These are phyloP conservation scores for Ephestia elutella DNA, from an alignment of 1,140 invertebrate species.

Conservation along the genomic window DNA sequence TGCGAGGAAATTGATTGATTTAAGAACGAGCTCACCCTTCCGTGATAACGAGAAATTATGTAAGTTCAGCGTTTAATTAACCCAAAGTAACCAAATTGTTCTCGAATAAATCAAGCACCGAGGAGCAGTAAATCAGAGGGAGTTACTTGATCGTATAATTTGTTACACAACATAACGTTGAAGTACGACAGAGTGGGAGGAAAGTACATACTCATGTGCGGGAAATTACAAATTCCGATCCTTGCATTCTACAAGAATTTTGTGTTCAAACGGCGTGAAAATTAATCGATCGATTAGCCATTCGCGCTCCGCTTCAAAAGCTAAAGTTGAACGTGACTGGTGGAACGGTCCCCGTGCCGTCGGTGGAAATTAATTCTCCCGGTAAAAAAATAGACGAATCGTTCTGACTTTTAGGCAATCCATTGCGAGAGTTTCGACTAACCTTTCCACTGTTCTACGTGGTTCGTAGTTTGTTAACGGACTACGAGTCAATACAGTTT, in stretches of 20 bases:
- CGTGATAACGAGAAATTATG: conserved; percentile 9
- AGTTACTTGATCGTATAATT: conserved; percentile 6
- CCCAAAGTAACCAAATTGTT: conserved; percentile 8
- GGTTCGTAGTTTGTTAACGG: conserved; percentile 11
- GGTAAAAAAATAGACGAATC: conserved; percentile 38
- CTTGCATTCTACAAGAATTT: conserved; percentile 35
- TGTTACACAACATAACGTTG: background rate
- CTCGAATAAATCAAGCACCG: conserved; percentile 1
- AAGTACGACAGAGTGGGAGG: background rate
- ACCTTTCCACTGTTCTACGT: conserved; percentile 22
- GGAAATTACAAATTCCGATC: conserved; percentile 14
- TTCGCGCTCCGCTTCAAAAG: conserved; percentile 49
- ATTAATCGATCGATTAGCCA: conserved; percentile 70
- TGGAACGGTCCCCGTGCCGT: conserved; percentile 44
- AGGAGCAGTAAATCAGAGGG: background rate
- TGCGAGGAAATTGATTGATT: conserved; percentile 5
- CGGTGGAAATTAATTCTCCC: conserved; percentile 56
- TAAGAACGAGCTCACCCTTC: background rate
- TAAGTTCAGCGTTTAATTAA: conserved; percentile 11
- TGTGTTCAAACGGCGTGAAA: conserved; percentile 60
- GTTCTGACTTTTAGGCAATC: conserved; percentile 42
- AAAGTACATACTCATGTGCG: background rate
- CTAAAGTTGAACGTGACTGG: conserved; percentile 59
- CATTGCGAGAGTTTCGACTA: conserved; percentile 36
- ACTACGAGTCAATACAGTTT: conserved; percentile 11